Conservation (phyloP, 2,113 vertebrate species). For the Struthidea cinerea region DNA sequence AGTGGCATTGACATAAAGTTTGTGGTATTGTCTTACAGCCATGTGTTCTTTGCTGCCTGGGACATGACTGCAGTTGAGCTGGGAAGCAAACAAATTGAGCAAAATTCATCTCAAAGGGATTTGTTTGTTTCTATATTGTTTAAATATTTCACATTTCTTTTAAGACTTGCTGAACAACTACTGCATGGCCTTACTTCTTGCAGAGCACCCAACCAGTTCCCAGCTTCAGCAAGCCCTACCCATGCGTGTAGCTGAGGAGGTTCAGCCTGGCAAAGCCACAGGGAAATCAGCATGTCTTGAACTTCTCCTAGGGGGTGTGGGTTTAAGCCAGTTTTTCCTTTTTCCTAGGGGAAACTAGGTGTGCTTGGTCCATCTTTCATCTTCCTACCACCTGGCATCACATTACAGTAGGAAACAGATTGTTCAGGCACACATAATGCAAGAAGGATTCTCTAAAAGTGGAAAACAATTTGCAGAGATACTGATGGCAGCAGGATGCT, state of each 20-base stretch:
- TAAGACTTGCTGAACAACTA: not conserved
- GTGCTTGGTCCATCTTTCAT: not conserved
- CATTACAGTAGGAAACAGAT: not conserved
- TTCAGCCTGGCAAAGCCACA: not conserved
- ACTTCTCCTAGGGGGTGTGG: not conserved
- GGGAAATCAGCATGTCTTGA: not conserved
- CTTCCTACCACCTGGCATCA: not conserved
- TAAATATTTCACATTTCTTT: not conserved
- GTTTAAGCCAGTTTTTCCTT: not conserved
- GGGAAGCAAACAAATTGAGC: not conserved
- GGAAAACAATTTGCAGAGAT: slow-evolving; percentile 1
- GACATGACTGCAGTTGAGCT: rapidly evolving
- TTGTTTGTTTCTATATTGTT: not conserved
- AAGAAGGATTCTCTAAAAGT: not conserved
- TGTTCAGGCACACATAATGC: not conserved
- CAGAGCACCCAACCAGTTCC: not conserved
- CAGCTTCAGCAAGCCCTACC: not conserved
- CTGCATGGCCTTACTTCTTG: not conserved
- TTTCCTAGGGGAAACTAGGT: not conserved
- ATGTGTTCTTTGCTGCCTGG: not conserved
- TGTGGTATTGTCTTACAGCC: rapidly evolving
- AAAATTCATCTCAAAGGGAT: not conserved
- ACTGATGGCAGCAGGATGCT: not conserved
- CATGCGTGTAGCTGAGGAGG: rapidly evolving
- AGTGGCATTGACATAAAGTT: not conserved